These are phyloP conservation scores for Leuciscus waleckii DNA, from an alignment of 2,797 vertebrate species.

Conservation along the genomic window DNA sequence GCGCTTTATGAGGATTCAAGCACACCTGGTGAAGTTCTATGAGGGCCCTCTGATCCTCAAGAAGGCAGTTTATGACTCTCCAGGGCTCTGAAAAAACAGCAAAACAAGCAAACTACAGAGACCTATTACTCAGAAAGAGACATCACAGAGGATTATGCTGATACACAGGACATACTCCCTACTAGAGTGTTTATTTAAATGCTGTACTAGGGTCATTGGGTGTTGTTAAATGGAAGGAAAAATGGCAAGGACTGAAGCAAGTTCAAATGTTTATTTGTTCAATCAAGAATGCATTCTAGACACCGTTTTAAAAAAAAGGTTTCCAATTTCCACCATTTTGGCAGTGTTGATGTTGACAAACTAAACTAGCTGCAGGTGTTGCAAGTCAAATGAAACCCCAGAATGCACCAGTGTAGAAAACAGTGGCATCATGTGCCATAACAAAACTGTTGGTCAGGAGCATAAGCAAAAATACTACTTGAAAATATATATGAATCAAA, in stretches of 20 bases:
- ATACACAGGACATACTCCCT: conserved; percentile 61
- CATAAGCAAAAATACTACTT: neutral
- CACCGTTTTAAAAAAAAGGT: neutral
- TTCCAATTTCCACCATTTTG: conserved; percentile 14
- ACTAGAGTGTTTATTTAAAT: conserved; percentile 48
- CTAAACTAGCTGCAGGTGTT: conserved; percentile 28
- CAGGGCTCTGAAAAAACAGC: conserved; percentile 71
- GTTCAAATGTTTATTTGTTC: neutral
- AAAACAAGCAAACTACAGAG: conserved; percentile 80
- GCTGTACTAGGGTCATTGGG: conserved; percentile 1
- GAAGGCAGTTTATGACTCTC: conserved; percentile 74
- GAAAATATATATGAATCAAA: neutral
- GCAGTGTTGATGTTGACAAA: conserved; percentile 25
- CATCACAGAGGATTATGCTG: conserved; percentile 67
- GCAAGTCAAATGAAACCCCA: conserved; percentile 6
- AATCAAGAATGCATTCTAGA: conserved; percentile 12
- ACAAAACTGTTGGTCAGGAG: neutral
- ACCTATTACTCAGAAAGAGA: conserved; percentile 80
- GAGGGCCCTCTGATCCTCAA: conserved; percentile 69
- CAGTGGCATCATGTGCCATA: neutral
- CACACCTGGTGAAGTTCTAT: conserved; percentile 72
- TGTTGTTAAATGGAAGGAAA: conserved; percentile 20
- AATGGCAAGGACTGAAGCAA: neutral
- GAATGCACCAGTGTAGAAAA: neutral
- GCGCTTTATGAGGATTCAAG: conserved; percentile 72